Evolutionary conservation across 2,888 invertebrate species (phyloP), one percentile per base, ranked within the genome.

Genomic region (Barypeithes pellucidus): DNA sequence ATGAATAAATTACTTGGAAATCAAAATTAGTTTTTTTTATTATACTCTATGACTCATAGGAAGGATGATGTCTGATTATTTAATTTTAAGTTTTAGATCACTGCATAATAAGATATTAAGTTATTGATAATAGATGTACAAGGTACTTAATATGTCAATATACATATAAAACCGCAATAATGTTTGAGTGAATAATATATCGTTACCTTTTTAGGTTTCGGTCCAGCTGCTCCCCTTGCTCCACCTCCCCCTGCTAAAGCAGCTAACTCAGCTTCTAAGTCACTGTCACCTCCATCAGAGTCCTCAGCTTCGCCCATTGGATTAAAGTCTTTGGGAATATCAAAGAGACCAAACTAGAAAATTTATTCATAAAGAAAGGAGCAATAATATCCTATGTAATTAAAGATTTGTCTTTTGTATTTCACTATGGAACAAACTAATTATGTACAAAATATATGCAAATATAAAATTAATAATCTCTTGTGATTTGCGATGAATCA

Each of bases 211-310:
- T 83, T 45, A 85, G 85, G 76, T 77, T 76, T 80, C 80, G 75
- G 76, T 36, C 67, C 74, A 57, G 62, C 65, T 45, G 62, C 65
- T 45, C 54, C 39, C 8, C 33, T 22, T 11, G 14, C 84, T 24
- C 85, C 85, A 43, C 83, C 82, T 12, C 87, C 88, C 7, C 87
- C 86, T 77, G 86, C 87, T 71, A 96, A 89, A 0, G 93, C 94
- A 39, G 93, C 91, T 77, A 97, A 86, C 85, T 97, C 97, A 0
- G 95, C 95, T 85, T 97, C 97, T 76, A 97, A 87, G 82, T 95
- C 96, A 72, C 92, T 91, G 82, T 96, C 96, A 80, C 89, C 87
- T 0, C 85, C 90, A 74, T 88, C 88, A 79, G 89, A 90, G 43
- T 88, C 81, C 43, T 88, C 89, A 61, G 90, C 88, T n/a, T 20